Percentiles rank a stretch among this genome's conserved stretches.
Evolutionary conservation across 2,797 vertebrate species (phyloP).

Genomic region (Alectoris magna): DNA sequence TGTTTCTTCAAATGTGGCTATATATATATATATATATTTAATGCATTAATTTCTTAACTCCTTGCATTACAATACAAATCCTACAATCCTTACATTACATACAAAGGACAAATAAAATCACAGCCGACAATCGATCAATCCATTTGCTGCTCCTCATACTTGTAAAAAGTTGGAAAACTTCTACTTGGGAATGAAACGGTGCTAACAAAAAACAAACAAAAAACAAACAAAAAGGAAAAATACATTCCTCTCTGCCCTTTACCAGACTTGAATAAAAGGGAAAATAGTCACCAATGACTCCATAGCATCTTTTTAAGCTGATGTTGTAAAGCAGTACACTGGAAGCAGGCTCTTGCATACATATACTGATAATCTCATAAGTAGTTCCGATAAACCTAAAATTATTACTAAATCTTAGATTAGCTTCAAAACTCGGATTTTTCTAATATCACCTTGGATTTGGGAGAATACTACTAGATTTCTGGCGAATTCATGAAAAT

Average conservation of each 20-base stretch:
- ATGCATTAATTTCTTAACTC: background rate
- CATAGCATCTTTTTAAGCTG: background rate
- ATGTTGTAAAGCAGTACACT: fast-evolving
- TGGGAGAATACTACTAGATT: background rate
- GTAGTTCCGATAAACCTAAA: background rate
- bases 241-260: background rate
- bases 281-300: background rate
- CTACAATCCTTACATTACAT: background rate
- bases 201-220: background rate
- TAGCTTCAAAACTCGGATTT: background rate
- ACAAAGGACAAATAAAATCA: constrained; percentile 5
- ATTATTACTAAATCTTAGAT: background rate
- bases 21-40: no score
- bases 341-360: background rate
- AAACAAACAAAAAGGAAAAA: background rate
- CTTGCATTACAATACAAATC: background rate
- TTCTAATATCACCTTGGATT: background rate
- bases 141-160: background rate
- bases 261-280: constrained; percentile 21
- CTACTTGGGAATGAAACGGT: constrained; percentile 30
- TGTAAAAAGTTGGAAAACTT: constrained; percentile 6
- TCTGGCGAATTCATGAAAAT: background rate
- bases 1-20: background rate
- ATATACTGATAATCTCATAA: background rate
- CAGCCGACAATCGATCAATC: background rate